Conservation (phyloP, 2,888 invertebrate species). For the Drosophila percnosoma region DNA sequence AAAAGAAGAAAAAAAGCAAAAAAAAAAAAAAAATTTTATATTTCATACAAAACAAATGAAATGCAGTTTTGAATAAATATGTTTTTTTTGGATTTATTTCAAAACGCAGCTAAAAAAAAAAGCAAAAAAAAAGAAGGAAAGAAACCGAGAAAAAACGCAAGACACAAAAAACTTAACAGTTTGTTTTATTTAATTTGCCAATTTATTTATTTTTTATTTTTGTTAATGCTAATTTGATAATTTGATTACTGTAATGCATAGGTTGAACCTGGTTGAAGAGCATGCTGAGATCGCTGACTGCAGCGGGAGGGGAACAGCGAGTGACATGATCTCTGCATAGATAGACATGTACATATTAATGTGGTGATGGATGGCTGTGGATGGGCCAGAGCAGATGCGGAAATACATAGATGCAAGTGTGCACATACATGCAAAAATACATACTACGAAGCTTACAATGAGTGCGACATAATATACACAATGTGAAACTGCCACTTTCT, state of each 20-base stretch:
- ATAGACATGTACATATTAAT: background rate
- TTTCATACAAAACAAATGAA: slow-evolving; percentile 38
- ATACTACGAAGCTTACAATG: slow-evolving; percentile 5
- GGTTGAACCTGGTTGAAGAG: slow-evolving; percentile 3
- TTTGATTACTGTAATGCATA: background rate
- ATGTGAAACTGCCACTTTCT: slow-evolving; percentile 55
- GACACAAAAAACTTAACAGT: slow-evolving; percentile 54
- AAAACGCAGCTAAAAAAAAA: slow-evolving; percentile 77
- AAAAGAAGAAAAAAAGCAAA: slow-evolving; percentile 49
- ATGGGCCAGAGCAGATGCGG: background rate
- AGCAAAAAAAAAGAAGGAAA: slow-evolving; percentile 41
- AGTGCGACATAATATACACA: slow-evolving; percentile 7
- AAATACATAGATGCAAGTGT: background rate
- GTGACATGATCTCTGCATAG: background rate
- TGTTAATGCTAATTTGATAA: background rate
- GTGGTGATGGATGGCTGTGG: background rate
- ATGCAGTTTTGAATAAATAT: slow-evolving; percentile 84
- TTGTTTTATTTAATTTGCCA: slow-evolving; percentile 61
- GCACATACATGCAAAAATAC: background rate
- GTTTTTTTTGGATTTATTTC: slow-evolving; percentile 84
- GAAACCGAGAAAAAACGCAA: slow-evolving; percentile 58
- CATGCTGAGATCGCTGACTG: slow-evolving; percentile 19
- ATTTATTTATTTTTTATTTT: slow-evolving; percentile 11
- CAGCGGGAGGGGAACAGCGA: background rate
- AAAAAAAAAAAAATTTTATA: slow-evolving; percentile 54